A percentile compares a stretch with the other conserved stretches of the same genome.
Evolutionary conservation across 1,140 invertebrate species (phyloP).

Genomic region (Eulimnadia texana): DNA sequence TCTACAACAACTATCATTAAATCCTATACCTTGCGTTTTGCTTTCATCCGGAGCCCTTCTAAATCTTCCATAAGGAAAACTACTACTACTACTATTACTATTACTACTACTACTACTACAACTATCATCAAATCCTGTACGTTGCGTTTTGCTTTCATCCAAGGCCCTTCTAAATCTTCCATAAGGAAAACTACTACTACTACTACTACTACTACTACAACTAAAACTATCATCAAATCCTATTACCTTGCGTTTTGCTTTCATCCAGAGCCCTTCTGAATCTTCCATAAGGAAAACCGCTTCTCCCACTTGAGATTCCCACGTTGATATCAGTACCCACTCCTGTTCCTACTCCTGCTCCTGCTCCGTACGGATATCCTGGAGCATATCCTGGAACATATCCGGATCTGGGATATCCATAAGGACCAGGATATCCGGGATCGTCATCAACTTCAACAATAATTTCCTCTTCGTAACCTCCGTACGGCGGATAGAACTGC

Average conservation of each 20-base stretch:
- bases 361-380: not conserved
- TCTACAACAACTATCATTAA: no score
- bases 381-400: not conserved
- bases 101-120: no score
- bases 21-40: not conserved
- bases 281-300: not conserved
- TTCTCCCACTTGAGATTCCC: not conserved
- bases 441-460: not conserved
- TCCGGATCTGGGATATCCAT: not conserved
- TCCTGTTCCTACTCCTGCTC: not conserved
- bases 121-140: no score
- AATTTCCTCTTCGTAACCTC: not conserved
- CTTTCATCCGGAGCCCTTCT: not conserved
- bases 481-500: not conserved
- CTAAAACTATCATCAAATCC: not conserved
- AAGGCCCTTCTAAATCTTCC: no score
- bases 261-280: not conserved
- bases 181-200: no score
- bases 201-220: no score
- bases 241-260: not conserved
- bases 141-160: no score
- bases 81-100: no score
- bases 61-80: not conserved
- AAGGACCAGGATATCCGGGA: no score
- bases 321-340: not conserved